These are phyloP conservation scores for Rhegmatorhina hoffmannsi DNA, from an alignment of 2,113 vertebrate species.

Conservation along the genomic window DNA sequence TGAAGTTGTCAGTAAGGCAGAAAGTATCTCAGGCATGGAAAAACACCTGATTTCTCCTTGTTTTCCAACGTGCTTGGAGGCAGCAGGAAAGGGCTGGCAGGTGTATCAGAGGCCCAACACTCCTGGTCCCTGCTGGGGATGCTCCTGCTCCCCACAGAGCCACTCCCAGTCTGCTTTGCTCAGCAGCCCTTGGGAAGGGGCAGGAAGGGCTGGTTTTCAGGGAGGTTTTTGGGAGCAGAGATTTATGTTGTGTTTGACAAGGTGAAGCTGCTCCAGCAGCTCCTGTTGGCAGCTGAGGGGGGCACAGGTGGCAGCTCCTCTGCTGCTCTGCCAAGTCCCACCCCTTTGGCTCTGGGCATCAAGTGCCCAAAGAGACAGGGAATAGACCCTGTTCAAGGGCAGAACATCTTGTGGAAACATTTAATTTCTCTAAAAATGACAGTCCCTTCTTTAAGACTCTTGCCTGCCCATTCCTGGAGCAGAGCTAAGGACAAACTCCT, in stretches of 20 bases:
- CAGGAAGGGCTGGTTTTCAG: neutral
- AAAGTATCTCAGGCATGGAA: neutral
- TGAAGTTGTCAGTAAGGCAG: accelerated
- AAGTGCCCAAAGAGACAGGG: neutral
- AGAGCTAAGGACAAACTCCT: neutral
- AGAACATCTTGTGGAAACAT: neutral
- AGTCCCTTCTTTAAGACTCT: neutral
- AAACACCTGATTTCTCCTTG: neutral
- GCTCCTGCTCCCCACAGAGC: neutral
- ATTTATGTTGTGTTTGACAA: neutral
- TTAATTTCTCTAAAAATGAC: neutral
- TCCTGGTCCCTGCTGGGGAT: neutral
- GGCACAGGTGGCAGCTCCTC: accelerated
- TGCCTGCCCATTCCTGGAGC: accelerated
- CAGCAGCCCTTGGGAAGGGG: neutral
- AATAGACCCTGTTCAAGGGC: neutral
- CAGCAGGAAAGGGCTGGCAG: neutral
- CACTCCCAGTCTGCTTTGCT: neutral
- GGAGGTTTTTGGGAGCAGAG: neutral
- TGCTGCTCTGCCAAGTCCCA: neutral
- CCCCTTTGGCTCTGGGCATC: neutral
- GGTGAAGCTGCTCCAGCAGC: neutral
- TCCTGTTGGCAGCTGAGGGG: neutral
- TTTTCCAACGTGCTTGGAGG: neutral
- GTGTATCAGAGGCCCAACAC: neutral